phyloP scores from a whole-genome alignment of 1,140 invertebrate species.

The Tenebrio molitor region DNA sequence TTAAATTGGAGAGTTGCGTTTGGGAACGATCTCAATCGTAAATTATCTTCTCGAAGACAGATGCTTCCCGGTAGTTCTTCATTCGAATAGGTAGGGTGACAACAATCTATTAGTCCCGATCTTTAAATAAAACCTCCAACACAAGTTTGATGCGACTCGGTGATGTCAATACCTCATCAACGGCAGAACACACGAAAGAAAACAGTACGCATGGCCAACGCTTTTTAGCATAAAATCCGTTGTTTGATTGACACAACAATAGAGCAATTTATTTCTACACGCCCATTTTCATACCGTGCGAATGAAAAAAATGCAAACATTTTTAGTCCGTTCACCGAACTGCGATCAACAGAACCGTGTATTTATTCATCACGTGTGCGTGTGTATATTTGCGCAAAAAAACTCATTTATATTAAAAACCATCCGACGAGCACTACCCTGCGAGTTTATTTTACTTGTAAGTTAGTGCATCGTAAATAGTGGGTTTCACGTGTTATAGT shows the following conservation, averaged over 20 bases:
- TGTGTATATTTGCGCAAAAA: too few relatives aligned
- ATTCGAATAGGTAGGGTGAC: too few relatives aligned
- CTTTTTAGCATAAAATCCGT: constrained; percentile 36
- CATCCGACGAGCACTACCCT: too few relatives aligned
- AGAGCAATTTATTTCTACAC: constrained; percentile 24
- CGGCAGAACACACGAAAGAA: neutral
- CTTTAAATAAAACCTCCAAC: too few relatives aligned
- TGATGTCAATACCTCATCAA: too few relatives aligned
- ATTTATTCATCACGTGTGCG: neutral
- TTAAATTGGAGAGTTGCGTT: neutral
- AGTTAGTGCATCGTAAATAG: too few relatives aligned
- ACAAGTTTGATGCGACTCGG: too few relatives aligned
- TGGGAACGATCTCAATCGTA: neutral
- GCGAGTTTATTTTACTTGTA: too few relatives aligned
- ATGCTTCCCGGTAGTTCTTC: too few relatives aligned
- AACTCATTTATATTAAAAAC: too few relatives aligned
- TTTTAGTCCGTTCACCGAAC: constrained; percentile 15
- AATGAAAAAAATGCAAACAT: constrained; percentile 34
- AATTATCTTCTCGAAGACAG: neutral
- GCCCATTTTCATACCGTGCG: constrained; percentile 7
- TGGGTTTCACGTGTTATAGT: too few relatives aligned
- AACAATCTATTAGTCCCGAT: too few relatives aligned
- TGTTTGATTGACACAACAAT: constrained; percentile 31
- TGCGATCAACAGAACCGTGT: neutral
- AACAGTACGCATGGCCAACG: constrained; percentile 23